Evolutionary conservation across 2,888 invertebrate genomes (phyloP), one percentile per base, ranked within the genome.

Genomic region (Leptogaster cylindrica): DNA sequence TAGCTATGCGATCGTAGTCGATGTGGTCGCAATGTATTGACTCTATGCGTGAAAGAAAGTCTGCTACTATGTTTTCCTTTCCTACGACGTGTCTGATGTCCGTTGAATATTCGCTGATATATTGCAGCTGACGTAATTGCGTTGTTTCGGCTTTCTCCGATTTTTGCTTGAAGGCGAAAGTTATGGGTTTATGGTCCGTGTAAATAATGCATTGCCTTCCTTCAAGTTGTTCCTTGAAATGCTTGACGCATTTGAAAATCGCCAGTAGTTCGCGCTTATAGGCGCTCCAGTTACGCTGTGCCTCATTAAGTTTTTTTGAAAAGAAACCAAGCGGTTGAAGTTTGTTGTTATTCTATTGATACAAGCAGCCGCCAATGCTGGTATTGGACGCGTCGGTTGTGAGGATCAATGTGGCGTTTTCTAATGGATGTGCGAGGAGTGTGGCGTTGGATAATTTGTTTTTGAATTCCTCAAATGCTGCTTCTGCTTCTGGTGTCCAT

Each of bases 211-310:
- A 74, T 41, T 74, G 18, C 44, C 74, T 66, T 0, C 74, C 77
- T 72, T 82, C 80, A 0, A 80, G 50, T 72, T 77, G 74, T 23
- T 77, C 72, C 4, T 75, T 68, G 68, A 81, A 81, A 64, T 77
- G 70, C 51, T 74, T 74, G 0, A 80, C 72, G 0, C 76, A 74
- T 23, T 72, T 68, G 58, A 78, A 80, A 0, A 79, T 76, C 0
- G 77, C 78, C 2, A 79, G 70, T 0, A 81, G 73, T 71, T 79
- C 77, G 4, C 77, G 28, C 66, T 81, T 78, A 68, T 78, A 79
- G 23, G 74, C 75, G n/a, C 76, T 74, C 41, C 79, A 81, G 3
- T 76, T 77, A 7, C 25, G 50, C 67, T 81, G 74, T 0, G 77
- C 65, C 0, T 73, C 65, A 18, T 66, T 72, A 1, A 80, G 67